phyloP scores from a whole-genome alignment of 2,888 invertebrate genomes.

The Galeruca laticollis region DNA sequence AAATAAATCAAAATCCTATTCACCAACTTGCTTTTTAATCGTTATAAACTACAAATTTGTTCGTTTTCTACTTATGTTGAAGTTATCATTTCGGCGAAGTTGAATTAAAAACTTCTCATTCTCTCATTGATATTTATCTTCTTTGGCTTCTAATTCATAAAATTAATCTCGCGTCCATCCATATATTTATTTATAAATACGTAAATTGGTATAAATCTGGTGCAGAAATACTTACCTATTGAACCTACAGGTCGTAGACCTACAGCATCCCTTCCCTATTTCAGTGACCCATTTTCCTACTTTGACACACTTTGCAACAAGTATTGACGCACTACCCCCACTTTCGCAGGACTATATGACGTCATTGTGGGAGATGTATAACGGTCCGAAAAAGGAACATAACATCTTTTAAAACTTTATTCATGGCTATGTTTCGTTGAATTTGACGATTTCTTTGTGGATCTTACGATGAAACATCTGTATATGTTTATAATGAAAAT shows the following conservation, averaged over 20 bases:
- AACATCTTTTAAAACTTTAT: slow-evolving; percentile 37
- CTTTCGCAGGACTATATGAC: slow-evolving; percentile 61
- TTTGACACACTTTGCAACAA: slow-evolving; percentile 68
- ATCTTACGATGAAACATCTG: neutral
- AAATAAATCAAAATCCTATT: too few relatives aligned
- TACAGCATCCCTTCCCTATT: slow-evolving; percentile 57
- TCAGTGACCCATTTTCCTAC: slow-evolving; percentile 64
- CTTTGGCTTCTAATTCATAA: too few relatives aligned
- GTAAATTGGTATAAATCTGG: slow-evolving; percentile 48
- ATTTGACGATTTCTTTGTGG: too few relatives aligned
- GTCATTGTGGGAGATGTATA: slow-evolving; percentile 60
- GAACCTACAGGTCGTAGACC: slow-evolving; percentile 59
- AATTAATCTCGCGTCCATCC: too few relatives aligned
- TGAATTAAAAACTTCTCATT: too few relatives aligned
- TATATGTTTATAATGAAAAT: neutral
- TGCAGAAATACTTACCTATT: slow-evolving; percentile 28
- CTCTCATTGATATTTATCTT: too few relatives aligned
- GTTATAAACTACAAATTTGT: too few relatives aligned
- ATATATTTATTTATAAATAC: slow-evolving; percentile 31
- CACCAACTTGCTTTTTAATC: too few relatives aligned
- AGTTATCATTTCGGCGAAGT: too few relatives aligned
- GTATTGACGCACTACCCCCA: slow-evolving; percentile 66
- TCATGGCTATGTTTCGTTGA: neutral
- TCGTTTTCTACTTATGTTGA: too few relatives aligned
- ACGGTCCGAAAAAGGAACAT: slow-evolving; percentile 32